phyloP scores from a whole-genome alignment of 2,797 vertebrate species.

The Falco biarmicus region DNA sequence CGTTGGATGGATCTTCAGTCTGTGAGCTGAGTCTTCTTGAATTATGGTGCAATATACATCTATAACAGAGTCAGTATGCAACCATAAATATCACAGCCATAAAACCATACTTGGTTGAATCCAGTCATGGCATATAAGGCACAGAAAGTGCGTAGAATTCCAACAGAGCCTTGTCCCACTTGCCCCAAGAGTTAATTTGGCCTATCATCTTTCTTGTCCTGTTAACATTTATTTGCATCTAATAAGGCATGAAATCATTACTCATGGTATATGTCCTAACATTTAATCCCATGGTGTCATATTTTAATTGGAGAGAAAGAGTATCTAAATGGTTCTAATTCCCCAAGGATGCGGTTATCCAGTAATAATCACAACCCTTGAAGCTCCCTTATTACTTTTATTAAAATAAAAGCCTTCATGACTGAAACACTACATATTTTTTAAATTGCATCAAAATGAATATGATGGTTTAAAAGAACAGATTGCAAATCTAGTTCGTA shows the following conservation, averaged over 20 bases:
- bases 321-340: slow-evolving; percentile 45
- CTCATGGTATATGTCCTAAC: slow-evolving; percentile 47
- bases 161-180: background rate
- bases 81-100: background rate
- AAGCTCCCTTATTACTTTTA: slow-evolving; percentile 58
- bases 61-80: background rate
- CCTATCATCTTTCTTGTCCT: slow-evolving; percentile 38
- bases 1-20: background rate
- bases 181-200: slow-evolving; percentile 39
- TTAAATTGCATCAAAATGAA: slow-evolving; percentile 55
- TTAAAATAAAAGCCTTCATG: slow-evolving; percentile 46
- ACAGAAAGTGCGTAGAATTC: background rate
- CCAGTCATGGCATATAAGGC: background rate
- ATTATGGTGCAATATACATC: background rate
- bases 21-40: background rate
- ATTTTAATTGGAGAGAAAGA: slow-evolving; percentile 68
- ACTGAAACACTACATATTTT: slow-evolving; percentile 54
- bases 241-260: slow-evolving; percentile 72
- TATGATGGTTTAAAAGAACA: slow-evolving; percentile 38
- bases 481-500: slow-evolving; percentile 18
- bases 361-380: slow-evolving; percentile 58
- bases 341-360: slow-evolving; percentile 46
- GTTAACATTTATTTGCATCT: slow-evolving; percentile 60
- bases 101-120: slow-evolving; percentile 12
- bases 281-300: slow-evolving; percentile 57